phyloP scores from a whole-genome alignment of 2,113 vertebrate species.

The Malurus cyaneus region DNA sequence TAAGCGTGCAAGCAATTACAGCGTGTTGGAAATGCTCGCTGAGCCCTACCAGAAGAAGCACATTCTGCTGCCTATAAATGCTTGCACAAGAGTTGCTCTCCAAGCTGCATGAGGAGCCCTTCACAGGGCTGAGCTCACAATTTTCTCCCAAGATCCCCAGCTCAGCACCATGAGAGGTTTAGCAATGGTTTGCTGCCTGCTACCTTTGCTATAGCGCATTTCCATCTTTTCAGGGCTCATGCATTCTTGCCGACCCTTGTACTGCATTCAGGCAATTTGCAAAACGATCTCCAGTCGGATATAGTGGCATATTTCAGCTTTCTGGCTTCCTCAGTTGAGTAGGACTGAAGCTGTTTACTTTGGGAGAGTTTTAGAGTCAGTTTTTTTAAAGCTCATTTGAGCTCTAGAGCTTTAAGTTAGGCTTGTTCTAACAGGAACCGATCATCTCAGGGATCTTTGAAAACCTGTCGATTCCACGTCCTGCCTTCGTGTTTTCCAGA shows the following conservation, averaged over 20 bases:
- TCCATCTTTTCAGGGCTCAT: background rate
- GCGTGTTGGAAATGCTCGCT: background rate
- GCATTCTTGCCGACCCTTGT: background rate
- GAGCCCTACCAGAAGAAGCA: background rate
- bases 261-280: background rate
- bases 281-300: background rate
- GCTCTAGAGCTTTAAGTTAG: background rate
- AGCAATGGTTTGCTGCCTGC: background rate
- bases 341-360: slow-evolving; percentile 8
- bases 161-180: rapidly evolving
- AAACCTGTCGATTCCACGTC: background rate
- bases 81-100: background rate
- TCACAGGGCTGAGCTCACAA: background rate
- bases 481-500: background rate
- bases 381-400: background rate
- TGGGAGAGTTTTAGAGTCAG: background rate
- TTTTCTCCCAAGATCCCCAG: background rate
- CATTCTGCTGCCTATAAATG: background rate
- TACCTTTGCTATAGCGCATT: background rate
- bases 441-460: background rate
- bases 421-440: background rate
- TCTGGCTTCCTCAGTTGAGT: background rate
- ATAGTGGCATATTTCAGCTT: background rate
- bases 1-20: background rate
- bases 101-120: background rate